Base-by-base conservation (phyloP, 2,888 invertebrate genomes). In the Cephus pulcher region DNA sequence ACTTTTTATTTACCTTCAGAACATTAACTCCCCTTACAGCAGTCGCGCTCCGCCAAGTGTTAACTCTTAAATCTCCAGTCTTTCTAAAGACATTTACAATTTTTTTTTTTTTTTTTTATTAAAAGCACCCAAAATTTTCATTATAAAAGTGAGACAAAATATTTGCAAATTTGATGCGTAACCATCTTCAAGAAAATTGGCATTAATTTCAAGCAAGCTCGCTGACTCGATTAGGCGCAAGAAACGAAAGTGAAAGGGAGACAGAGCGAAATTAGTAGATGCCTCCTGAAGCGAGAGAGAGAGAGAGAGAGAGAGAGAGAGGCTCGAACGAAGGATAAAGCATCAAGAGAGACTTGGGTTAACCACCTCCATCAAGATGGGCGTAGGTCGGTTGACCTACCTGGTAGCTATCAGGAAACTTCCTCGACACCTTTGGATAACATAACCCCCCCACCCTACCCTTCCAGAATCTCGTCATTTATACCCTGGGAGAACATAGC, bases 321-420 rank as follows among this genome's bases (percentile, higher is more conserved):
- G 4, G 37, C 37, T 40, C 12, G 15, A 40, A 1, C 12, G 12
- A 40, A 40, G 33, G 70, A 11, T 15, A n/a, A n/a, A 32, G 74
- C 33, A 33, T 11, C 32, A 33, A 74, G 74, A 33, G 74, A n/a
- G 74, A n/a, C 33, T 34, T n/a, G 74, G 74, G 74, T 34, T 74
- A 35, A 74, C 74, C 74, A 34, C 74, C 74, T 33, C 74, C 34
- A 35, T 33, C 34, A 33, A n/a, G 34, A 33, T 74, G 34, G 74
- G 23, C 74, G 32, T 34, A 34, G 74, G 74, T 74, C 33, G 34
- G 74, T 35, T 23, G 35, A 23, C 23, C 74, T 12, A 70, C 35
- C 74, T 23, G 74, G 34, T 74, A 74, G 74, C 74, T 74, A 35
- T 74, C 34, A 34, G 35, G 34, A 74, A 74, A 74, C 74, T 74